These are phyloP conservation scores for Melanotaenia parkinsoni DNA, from an alignment of 2,797 vertebrate genomes.

Conservation along the genomic window DNA sequence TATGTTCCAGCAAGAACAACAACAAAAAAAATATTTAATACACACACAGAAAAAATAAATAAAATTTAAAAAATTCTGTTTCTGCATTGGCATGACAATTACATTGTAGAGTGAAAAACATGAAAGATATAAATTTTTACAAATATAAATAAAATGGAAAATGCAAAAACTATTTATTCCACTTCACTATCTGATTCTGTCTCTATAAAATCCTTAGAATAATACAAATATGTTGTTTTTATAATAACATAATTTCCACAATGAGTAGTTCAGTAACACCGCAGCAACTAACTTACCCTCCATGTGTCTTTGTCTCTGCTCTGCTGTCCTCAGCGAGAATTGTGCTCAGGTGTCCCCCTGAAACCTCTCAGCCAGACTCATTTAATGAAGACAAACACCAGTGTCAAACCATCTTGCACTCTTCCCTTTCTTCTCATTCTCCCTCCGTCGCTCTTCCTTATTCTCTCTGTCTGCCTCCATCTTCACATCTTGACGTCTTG, in stretches of 20 bases:
- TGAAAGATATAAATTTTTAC: conserved; percentile 1
- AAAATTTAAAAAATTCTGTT: neutral
- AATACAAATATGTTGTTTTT: conserved; percentile 6
- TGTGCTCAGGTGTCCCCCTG: conserved; percentile 43
- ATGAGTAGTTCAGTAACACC: conserved; percentile 28
- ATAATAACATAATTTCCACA: conserved; percentile 16
- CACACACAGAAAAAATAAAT: neutral
- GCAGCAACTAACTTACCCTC: conserved; percentile 68
- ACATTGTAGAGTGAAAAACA: neutral
- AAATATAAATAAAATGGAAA: neutral
- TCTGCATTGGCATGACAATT: neutral
- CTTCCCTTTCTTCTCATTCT: conserved; percentile 44
- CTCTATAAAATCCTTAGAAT: conserved; percentile 7
- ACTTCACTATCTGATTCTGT: neutral
- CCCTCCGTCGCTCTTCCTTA: conserved; percentile 42
- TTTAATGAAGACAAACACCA: conserved; percentile 46
- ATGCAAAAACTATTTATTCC: conserved; percentile 1
- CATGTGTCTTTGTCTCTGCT: conserved; percentile 48
- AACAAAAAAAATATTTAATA: conserved; percentile 13
- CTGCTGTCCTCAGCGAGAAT: conserved; percentile 43
- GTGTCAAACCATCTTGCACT: conserved; percentile 52
- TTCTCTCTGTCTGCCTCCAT: conserved; percentile 65
- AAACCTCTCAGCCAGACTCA: conserved; percentile 51
- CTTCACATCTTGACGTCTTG: conserved; percentile 67
- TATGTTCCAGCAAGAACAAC: conserved; percentile 10